These are phyloP conservation scores for Microcebus murinus DNA, from an alignment of 2,113 vertebrate species.

Conservation along the genomic window DNA sequence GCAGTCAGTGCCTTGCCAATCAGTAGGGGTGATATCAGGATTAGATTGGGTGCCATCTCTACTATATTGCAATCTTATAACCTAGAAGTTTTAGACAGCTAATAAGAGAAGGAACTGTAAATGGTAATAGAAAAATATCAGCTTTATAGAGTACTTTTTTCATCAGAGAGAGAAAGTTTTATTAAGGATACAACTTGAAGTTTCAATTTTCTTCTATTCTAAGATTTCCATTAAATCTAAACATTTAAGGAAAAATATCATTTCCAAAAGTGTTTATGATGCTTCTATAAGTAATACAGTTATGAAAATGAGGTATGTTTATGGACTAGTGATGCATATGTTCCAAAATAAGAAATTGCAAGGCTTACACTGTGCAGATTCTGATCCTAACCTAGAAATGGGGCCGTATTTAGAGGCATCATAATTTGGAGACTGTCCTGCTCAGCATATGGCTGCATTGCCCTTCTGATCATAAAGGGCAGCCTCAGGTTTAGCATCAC, in stretches of 20 bases:
- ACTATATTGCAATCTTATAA: background rate
- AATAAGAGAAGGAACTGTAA: background rate
- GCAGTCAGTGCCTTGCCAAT: background rate
- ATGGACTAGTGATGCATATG: background rate
- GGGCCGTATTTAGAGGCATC: background rate
- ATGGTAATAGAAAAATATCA: background rate
- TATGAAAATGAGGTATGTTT: slow-evolving; percentile 7
- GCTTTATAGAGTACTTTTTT: background rate
- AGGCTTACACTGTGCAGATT: background rate
- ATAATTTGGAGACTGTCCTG: background rate
- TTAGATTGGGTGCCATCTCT: background rate
- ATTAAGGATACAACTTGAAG: background rate
- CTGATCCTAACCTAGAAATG: background rate
- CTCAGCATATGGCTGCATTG: background rate
- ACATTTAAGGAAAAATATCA: slow-evolving; percentile 26
- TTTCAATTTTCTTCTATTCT: slow-evolving; percentile 46
- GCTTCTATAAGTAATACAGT: background rate
- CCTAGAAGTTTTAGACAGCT: background rate
- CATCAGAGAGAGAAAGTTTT: slow-evolving; percentile 35
- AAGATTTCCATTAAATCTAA: slow-evolving; percentile 39
- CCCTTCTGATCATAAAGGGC: background rate
- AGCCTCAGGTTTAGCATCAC: background rate
- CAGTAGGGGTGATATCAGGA: background rate
- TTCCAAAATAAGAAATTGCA: background rate
- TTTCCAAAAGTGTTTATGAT: slow-evolving; percentile 32